Evolutionary conservation across 1,140 invertebrate species (phyloP), one percentile per base, ranked within the genome.

Genomic region (Diachasma alloeum): DNA sequence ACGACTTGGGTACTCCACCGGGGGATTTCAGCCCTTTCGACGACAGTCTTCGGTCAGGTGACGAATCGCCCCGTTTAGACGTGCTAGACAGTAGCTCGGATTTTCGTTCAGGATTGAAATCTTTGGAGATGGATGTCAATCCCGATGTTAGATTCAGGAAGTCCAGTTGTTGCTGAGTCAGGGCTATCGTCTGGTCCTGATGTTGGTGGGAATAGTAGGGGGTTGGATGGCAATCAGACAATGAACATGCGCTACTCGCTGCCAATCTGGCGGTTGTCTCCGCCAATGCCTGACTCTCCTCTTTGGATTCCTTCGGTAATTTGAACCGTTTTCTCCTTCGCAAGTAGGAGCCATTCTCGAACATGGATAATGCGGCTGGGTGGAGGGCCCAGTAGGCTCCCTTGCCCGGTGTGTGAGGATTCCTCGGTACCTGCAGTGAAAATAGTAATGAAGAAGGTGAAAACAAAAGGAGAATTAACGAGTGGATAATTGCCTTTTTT

Each of bases 321-420:
- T 97, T 97, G 91, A 98, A 98, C 0, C 97, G 90, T 85, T 98
- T 98, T 53, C 96, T 91, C 44, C 97, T 90, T 13, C 97, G 89
- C 0, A 98, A 90, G 56, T 97, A 93, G 75, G 95, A 96, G 0
- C 97, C 97, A 88, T 98, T 98, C 82, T 97, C 96, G 90, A 98
- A 98, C 97, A 98, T 98, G 85, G 96, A 95, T 17, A 96, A 92
- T 10, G 96, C 96, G 31, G 93, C 92, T 0, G 96, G 96, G 86
- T 98, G 96, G 2, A 97, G 90, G 0, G 96, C 94, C 96, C 96
- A 97, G 86, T 97, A 97, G 19, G 95, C 95, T 9, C 96, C 96
- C 90, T 98, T 98, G 11, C 97, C 97, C 0, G 97, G 96, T 19
- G 95, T 88, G 84, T 97, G 96, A 0, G 96, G 95, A 39, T 95